Evolutionary conservation across 2,797 vertebrate genomes (phyloP), one percentile per base, ranked within the genome.

Genomic region (Bradypodion pumilum): DNA sequence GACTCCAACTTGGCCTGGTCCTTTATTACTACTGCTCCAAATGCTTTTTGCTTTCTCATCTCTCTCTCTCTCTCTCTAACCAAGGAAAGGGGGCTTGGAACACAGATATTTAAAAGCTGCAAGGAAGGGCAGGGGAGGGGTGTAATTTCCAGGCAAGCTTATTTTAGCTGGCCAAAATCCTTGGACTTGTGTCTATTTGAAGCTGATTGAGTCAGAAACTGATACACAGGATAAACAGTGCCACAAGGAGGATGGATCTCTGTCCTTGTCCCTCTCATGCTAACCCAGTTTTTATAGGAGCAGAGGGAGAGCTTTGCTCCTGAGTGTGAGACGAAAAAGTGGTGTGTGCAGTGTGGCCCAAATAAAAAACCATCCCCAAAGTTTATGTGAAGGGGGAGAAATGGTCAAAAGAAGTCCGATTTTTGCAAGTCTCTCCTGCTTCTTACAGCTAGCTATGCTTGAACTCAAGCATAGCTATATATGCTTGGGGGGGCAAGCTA

Each of bases 81-180:
- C 10, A 72, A 15, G 15, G 29, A 2, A 76, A 37, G 13, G 7
- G 75, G 37, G 15, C 46, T 8, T 0, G 46, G 76, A 21, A 21
- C 37, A 63, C 7, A 68, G 15, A 21, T 15, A 7, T 35, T 35
- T 44, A 37, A 72, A 23, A 10, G 9, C 37, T 35, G 49, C 3
- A 21, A 25, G n/a, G 60, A 32, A 62, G 37, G 59, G 16, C 8
- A 60, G 60, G 76, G n/a, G 32, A 52, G 15, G 35, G 29, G 32
- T 46, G 70, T 72, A 66, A 74, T 75, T 75, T 68, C 72, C 73
- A n/a, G 44, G 42, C 35, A 83, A 69, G 44, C 32, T 75, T 56
- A 52, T 35, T 75, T 29, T 52, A 66, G 75, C 44, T 63, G 66
- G 44, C 62, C 32, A 35, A 68, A 76, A 68, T 8, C n/a, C 27